A percentile compares a stretch with the other conserved stretches of the same genome.
These are phyloP conservation scores for Molothrus ater DNA, from an alignment of 2,797 vertebrate genomes.

Conservation along the genomic window DNA sequence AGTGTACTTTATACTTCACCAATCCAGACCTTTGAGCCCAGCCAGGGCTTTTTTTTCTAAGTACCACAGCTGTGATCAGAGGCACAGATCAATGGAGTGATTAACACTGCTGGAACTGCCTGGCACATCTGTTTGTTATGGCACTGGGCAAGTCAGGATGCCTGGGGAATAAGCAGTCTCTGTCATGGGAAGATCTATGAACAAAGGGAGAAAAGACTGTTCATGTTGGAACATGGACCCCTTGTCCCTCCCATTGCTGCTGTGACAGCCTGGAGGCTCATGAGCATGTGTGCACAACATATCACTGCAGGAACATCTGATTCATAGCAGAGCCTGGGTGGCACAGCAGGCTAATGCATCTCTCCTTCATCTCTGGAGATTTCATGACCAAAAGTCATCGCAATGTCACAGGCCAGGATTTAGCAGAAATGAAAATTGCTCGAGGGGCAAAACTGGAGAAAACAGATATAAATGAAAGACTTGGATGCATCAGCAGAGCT, in stretches of 20 bases:
- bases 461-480: background rate
- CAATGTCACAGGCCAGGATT: background rate
- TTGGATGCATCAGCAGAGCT: background rate
- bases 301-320: background rate
- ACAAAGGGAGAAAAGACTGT: background rate
- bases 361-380: background rate
- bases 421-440: background rate
- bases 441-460: background rate
- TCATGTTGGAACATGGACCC: background rate
- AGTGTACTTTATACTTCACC: fast-evolving
- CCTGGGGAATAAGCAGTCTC: background rate
- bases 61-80: background rate
- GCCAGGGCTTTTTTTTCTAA: background rate
- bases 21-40: background rate
- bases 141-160: background rate
- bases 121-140: constrained; percentile 10
- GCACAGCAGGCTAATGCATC: background rate
- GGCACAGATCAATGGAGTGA: constrained; percentile 44
- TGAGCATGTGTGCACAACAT: background rate
- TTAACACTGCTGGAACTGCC: background rate
- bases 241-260: background rate
- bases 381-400: background rate
- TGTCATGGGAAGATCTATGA: background rate
- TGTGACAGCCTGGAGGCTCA: background rate
- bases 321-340: background rate